Evolutionary conservation across 2,797 vertebrate genomes (phyloP).

Genomic region (Xenops minutus): DNA sequence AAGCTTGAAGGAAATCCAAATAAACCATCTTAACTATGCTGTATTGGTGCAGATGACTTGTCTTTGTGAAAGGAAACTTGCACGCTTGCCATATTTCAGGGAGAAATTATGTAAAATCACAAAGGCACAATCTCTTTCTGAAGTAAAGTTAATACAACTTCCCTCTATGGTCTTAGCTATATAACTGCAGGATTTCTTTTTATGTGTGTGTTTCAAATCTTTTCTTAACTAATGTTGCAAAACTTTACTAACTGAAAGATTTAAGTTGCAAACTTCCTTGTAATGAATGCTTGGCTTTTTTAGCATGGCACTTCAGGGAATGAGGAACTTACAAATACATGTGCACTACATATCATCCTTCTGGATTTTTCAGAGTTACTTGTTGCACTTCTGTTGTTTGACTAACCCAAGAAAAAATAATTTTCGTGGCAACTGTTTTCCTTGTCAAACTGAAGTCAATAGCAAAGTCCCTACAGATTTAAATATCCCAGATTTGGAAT

Average conservation of each 20-base stretch:
- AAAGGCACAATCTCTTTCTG: background rate
- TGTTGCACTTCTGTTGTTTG: background rate
- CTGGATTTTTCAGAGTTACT: background rate
- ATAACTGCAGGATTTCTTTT: background rate
- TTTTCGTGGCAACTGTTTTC: background rate
- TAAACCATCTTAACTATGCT: background rate
- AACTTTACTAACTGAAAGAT: background rate
- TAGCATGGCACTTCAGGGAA: background rate
- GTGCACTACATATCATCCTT: background rate
- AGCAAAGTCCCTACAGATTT: background rate
- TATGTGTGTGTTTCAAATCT: background rate
- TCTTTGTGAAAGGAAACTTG: background rate
- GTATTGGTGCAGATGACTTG: background rate
- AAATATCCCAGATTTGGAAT: background rate
- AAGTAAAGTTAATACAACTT: background rate
- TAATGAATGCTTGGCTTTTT: background rate
- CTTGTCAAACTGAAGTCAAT: background rate
- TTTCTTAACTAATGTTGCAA: background rate
- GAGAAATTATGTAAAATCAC: background rate
- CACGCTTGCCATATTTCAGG: background rate
- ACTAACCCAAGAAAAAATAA: background rate
- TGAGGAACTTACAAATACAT: background rate
- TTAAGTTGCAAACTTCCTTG: background rate
- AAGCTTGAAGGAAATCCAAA: conserved; percentile 29
- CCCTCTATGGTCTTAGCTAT: background rate